Conservation (phyloP, 1,140 invertebrate genomes). For the Monochamus saltuarius region DNA sequence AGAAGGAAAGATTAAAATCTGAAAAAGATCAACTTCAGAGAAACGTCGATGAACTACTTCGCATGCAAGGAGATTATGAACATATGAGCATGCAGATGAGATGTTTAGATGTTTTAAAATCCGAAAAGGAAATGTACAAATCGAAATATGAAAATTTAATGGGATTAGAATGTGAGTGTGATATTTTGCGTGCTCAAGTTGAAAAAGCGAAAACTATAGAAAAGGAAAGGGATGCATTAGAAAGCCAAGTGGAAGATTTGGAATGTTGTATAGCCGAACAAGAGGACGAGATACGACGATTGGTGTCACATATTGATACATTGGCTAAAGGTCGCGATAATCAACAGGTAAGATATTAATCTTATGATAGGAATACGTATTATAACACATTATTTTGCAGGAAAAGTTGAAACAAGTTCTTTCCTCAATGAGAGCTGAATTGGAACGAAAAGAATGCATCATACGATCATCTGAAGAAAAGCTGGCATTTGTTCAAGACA, state of each 20-base stretch:
- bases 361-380: background rate
- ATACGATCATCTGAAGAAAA: slow-evolving; percentile 44
- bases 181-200: slow-evolving; percentile 35
- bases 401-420: slow-evolving; percentile 41
- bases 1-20: slow-evolving; percentile 36
- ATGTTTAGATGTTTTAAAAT: slow-evolving; percentile 39
- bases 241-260: slow-evolving; percentile 40
- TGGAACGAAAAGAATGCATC: slow-evolving; percentile 45
- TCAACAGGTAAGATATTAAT: slow-evolving; percentile 39
- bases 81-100: slow-evolving; percentile 40
- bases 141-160: slow-evolving; percentile 39
- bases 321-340: slow-evolving; percentile 41
- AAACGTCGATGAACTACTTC: slow-evolving; percentile 39
- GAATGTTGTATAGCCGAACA: slow-evolving; percentile 46
- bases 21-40: slow-evolving; percentile 39
- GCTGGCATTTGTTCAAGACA: slow-evolving; percentile 40
- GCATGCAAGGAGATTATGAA: slow-evolving; percentile 42
- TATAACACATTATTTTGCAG: slow-evolving; percentile 28
- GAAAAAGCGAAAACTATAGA: slow-evolving; percentile 34
- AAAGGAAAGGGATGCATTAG: slow-evolving; percentile 37
- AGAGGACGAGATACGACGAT: slow-evolving; percentile 47
- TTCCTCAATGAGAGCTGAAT: slow-evolving; percentile 37
- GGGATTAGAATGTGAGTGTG: slow-evolving; percentile 39
- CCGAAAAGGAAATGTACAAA: slow-evolving; percentile 44
- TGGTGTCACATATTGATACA: slow-evolving; percentile 44